Conservation (phyloP, 2,113 vertebrate genomes). For the Microcebus tavaratra region DNA sequence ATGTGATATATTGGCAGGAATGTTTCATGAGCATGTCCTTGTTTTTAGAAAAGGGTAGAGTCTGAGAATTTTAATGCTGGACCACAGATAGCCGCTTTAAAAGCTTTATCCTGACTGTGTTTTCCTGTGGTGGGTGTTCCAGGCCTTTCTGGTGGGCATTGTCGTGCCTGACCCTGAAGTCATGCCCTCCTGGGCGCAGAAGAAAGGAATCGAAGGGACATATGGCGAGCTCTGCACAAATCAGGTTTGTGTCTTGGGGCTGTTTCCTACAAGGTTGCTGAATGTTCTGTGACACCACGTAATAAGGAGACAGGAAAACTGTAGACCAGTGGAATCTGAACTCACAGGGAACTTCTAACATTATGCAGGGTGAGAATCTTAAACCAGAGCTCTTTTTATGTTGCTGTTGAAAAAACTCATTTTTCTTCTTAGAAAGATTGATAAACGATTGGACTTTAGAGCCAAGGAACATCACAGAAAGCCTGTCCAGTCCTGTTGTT, state of each 20-base stretch:
- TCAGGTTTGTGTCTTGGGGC: conserved; percentile 83
- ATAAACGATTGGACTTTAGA: background rate
- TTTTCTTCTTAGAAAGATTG: conserved; percentile 22
- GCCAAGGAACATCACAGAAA: background rate
- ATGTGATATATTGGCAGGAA: background rate
- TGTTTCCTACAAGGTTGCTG: background rate
- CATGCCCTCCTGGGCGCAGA: conserved; percentile 95
- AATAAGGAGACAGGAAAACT: background rate
- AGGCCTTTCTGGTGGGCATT: conserved; percentile 97
- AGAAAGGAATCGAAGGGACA: conserved; percentile 92
- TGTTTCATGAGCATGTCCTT: conserved; percentile 35
- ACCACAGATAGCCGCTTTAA: conserved; percentile 23
- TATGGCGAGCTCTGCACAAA: conserved; percentile 93
- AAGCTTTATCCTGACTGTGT: background rate
- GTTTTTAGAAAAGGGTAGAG: conserved; percentile 49
- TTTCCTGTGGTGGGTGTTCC: conserved; percentile 50
- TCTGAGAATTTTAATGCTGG: conserved; percentile 40
- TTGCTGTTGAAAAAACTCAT: background rate
- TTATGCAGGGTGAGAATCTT: background rate
- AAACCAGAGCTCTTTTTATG: background rate
- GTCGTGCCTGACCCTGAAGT: conserved; percentile 95
- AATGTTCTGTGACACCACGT: background rate
- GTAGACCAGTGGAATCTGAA: background rate
- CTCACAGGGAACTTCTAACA: background rate
- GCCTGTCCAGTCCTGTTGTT: background rate